Percentiles rank a stretch among this genome's conserved stretches.
Conservation (phyloP, 2,797 vertebrate species). For the Sardinella longiceps region DNA sequence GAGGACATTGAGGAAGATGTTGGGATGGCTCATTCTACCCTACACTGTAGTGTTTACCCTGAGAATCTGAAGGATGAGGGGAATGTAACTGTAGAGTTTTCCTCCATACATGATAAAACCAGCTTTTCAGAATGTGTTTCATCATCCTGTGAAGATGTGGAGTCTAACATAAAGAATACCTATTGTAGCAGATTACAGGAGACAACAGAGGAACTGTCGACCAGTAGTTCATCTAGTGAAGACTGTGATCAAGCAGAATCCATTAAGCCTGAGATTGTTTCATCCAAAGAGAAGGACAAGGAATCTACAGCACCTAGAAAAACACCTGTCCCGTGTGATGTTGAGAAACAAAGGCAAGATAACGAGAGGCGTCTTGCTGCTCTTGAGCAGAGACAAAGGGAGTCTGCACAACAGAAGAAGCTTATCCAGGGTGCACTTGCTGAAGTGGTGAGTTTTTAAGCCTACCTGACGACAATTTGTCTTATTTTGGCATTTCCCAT, state of each 20-base stretch:
- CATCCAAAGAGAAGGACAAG: not conserved
- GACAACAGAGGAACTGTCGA: not conserved
- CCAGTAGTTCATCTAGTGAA: too few species aligned
- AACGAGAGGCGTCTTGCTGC: conserved; percentile 90
- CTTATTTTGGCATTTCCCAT: not conserved
- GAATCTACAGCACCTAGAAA: not conserved
- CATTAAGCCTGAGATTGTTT: not conserved
- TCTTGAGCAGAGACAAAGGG: conserved; percentile 80
- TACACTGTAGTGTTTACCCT: not conserved
- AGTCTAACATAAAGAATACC: conserved; percentile 18
- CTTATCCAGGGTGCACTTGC: conserved; percentile 88
- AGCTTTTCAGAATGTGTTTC: not conserved
- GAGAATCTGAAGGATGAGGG: not conserved
- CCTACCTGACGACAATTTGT: not conserved
- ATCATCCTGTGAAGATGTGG: conserved; percentile 23
- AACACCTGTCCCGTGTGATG: not conserved
- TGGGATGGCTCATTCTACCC: not conserved
- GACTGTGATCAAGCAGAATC: not conserved
- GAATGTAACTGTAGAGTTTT: not conserved
- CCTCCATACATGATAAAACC: conserved; percentile 22
- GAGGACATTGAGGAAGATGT: conserved; percentile 19
- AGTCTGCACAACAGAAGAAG: conserved; percentile 81
- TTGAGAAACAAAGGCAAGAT: conserved; percentile 76
- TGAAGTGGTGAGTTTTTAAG: conserved; percentile 79
- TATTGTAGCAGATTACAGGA: not conserved